phyloP scores from a whole-genome alignment of 2,113 vertebrate genomes.

The Saguinus imperator region DNA sequence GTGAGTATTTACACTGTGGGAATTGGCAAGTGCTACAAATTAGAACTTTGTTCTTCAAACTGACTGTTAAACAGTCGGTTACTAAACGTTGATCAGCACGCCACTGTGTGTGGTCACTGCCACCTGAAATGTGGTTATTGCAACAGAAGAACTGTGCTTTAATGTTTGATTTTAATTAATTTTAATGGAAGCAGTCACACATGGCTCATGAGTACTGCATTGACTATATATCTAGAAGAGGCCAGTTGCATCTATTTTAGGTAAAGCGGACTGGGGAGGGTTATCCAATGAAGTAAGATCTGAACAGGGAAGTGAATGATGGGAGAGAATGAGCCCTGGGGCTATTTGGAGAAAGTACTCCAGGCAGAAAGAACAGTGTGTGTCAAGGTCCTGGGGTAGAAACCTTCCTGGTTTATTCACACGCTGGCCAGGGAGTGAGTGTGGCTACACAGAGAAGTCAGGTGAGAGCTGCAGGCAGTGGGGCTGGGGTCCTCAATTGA shows the following conservation, averaged over 20 bases:
- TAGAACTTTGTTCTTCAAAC: background rate
- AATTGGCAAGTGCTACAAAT: background rate
- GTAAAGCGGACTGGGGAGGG: background rate
- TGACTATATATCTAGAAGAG: background rate
- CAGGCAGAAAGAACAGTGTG: background rate
- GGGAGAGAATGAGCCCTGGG: background rate
- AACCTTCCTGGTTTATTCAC: background rate
- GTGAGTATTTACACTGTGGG: background rate
- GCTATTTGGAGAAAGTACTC: background rate
- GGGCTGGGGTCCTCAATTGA: background rate
- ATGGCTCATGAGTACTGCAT: background rate
- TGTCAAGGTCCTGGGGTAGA: background rate
- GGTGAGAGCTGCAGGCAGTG: background rate
- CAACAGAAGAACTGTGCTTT: background rate
- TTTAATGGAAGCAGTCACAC: background rate
- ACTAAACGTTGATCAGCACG: background rate
- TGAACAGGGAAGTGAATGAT: background rate
- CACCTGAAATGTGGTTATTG: background rate
- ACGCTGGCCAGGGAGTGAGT: background rate
- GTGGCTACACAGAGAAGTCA: background rate
- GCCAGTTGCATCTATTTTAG: background rate
- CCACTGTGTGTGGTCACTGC: background rate
- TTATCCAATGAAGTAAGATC: background rate
- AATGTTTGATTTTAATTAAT: background rate
- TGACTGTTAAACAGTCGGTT: background rate